These are phyloP conservation scores for Dicentrarchus labrax DNA, from an alignment of 2,113 vertebrate genomes.

Conservation along the genomic window DNA sequence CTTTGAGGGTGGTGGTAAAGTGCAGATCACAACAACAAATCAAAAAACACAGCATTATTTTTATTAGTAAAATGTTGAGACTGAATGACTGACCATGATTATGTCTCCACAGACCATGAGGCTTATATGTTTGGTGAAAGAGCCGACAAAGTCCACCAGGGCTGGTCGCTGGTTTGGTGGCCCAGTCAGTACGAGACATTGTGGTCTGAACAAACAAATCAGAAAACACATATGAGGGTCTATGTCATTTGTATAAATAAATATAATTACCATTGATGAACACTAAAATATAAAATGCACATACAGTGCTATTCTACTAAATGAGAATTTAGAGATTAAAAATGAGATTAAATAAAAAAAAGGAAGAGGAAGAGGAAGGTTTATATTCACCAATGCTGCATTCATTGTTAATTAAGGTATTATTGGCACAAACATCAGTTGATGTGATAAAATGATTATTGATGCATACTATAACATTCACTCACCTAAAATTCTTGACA, in stretches of 20 bases:
- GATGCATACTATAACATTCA: neutral
- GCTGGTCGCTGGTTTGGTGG: constrained; percentile 81
- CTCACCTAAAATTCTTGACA: constrained; percentile 86
- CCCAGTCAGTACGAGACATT: constrained; percentile 86
- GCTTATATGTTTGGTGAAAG: constrained; percentile 86
- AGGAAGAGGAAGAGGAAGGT: neutral
- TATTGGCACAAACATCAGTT: neutral
- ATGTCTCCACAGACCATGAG: constrained; percentile 88
- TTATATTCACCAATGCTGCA: no score
- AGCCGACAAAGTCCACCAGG: constrained; percentile 85
- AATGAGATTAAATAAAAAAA: neutral
- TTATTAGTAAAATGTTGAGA: no score
- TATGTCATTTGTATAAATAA: neutral
- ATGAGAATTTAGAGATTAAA: neutral
- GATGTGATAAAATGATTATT: neutral
- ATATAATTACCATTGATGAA: neutral
- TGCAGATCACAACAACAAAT: no score
- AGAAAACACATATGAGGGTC: neutral
- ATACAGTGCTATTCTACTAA: rapidly evolving
- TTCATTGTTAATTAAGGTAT: no score
- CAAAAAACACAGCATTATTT: no score
- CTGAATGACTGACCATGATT: constrained; percentile 70
- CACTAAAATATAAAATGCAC: neutral
- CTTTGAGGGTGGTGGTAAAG: no score
- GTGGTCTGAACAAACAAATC: constrained; percentile 71